A percentile compares a stretch with the other conserved stretches of the same genome.
phyloP scores from a whole-genome alignment of 2,797 vertebrate species.

The Manis pentadactyla region DNA sequence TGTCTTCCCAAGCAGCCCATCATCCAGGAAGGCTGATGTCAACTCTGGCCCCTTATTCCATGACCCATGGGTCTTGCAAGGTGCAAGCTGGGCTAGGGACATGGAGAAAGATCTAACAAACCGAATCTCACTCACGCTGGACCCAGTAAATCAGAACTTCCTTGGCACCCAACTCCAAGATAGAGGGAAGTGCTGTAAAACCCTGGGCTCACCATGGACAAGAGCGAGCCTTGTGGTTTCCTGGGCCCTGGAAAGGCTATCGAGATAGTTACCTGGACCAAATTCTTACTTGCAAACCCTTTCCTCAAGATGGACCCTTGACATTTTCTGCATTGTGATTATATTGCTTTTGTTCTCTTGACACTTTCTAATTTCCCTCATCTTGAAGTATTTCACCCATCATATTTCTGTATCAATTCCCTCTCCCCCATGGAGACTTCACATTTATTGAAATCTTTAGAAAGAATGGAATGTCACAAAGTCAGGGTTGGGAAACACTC shows the following conservation, averaged over 20 bases:
- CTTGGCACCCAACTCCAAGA: background rate
- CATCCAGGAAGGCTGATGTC: background rate
- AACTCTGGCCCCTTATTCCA: background rate
- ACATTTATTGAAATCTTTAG: slow-evolving; percentile 1
- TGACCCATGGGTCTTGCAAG: background rate
- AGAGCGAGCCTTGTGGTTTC: background rate
- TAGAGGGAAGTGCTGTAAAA: background rate
- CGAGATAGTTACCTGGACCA: background rate
- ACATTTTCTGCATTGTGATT: background rate
- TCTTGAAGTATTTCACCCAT: background rate
- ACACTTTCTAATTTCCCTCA: background rate
- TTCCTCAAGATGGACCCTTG: background rate
- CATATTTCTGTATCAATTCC: background rate
- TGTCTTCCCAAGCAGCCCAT: background rate
- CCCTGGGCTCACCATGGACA: background rate
- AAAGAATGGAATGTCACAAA: background rate
- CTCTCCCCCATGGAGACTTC: background rate
- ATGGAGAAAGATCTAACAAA: background rate
- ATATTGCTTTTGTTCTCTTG: background rate
- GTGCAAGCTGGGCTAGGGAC: background rate
- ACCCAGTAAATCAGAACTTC: background rate
- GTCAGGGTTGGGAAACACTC: background rate
- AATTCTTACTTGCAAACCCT: background rate
- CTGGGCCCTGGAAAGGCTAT: background rate
- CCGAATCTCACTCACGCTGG: background rate